A percentile compares a stretch with the other conserved stretches of the same genome.
phyloP scores from a whole-genome alignment of 2,797 vertebrate genomes.

The Poeciliopsis gracilis region DNA sequence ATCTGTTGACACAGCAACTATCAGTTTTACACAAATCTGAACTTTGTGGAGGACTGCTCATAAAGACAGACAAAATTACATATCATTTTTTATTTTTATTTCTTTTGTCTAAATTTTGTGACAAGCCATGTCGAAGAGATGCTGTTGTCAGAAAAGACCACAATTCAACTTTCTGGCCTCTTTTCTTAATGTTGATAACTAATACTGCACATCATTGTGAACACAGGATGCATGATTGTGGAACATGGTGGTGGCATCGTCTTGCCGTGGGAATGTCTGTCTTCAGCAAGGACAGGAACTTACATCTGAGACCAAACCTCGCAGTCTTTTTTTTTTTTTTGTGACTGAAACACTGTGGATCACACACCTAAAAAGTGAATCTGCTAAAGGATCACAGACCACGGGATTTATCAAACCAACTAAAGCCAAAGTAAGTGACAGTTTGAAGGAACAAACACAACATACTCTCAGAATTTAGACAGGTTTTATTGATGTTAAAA shows the following conservation, averaged over 20 bases:
- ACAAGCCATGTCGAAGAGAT: not conserved
- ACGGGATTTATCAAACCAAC: not conserved
- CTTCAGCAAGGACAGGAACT: not conserved
- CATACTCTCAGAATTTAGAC: not conserved
- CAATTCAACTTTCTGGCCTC: not conserved
- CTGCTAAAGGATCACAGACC: not conserved
- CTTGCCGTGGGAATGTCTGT: not conserved
- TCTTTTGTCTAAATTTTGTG: not conserved
- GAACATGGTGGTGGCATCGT: not conserved
- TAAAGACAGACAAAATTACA: not conserved
- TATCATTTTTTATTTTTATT: no score
- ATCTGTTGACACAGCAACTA: not conserved
- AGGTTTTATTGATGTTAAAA: not conserved
- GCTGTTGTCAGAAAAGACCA: not conserved
- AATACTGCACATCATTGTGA: not conserved
- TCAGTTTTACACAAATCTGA: not conserved
- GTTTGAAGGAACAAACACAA: not conserved
- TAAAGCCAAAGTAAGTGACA: not conserved
- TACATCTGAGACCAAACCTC: not conserved
- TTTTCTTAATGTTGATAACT: not conserved
- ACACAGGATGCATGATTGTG: not conserved
- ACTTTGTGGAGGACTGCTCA: not conserved
- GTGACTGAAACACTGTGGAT: not conserved
- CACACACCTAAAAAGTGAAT: not conserved
- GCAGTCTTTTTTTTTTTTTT: not conserved